Base-by-base conservation (phyloP, 2,888 invertebrate genomes). In the Margaritifera margaritifera region DNA sequence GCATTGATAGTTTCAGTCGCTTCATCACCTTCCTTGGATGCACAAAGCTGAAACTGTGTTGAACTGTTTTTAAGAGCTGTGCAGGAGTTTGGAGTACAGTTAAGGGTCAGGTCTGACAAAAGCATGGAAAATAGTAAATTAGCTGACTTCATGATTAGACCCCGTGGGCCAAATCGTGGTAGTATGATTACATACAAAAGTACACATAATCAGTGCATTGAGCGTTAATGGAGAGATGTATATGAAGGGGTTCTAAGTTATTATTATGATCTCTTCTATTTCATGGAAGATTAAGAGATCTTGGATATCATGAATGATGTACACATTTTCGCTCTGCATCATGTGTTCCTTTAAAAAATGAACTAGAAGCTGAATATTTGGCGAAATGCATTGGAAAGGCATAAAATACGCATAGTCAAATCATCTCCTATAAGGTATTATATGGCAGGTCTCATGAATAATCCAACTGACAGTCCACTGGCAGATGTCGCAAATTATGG, bases 261-360 rank as follows among this genome's bases (percentile, higher is more conserved):
- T 20, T 67, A 24, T 56, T 67, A 67, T 62, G 51, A 55, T 31
- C 24, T 70, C 19, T 70, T 70, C 52, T 62, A 66, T 25, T 62
- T 53, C 56, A 62, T 70, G 70, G 62, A 70, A 60, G 70, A 70
- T 6, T 15, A 54, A 4, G 55, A 50, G 4, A 54, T 71, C 19
- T 51, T 71, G n/a, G 66, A 66, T 52, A 53, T 60, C 15, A 27
- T 66, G 20, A 51, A 66, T 66, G 66, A 66, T 11, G n/a, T 53
- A 27, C 57, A 70, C 27, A 63, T 66, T 20, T 58, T 22, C 52
- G 66, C 66, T 18, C 56, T 71, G 3, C 66, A 71, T 42, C 58
- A 58, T 54, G 66, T 63, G 6, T 66, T 50, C n/a, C 20, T 63
- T 50, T 19, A n/a, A 20, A 58, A 66, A 31, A 59, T 71, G 20